These are phyloP conservation scores for Periparus ater DNA, from an alignment of 2,797 vertebrate species.

Conservation along the genomic window DNA sequence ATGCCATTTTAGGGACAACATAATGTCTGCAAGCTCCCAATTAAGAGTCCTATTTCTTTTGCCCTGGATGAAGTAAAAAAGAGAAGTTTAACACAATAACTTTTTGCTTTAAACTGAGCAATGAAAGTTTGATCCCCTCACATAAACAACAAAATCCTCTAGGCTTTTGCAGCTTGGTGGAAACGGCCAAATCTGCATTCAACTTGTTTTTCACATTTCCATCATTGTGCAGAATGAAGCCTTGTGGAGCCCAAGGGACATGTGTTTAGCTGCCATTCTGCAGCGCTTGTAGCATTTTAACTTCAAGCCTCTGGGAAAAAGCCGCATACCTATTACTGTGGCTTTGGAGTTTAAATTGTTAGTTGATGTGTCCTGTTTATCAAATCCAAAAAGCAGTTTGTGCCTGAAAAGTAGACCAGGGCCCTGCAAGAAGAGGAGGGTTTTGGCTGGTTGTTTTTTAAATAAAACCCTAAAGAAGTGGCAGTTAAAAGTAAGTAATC, in stretches of 20 bases:
- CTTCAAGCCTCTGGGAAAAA: conserved; percentile 27
- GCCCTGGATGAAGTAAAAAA: neutral
- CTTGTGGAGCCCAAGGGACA: neutral
- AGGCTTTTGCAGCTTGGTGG: neutral
- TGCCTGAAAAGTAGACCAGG: conserved; percentile 39
- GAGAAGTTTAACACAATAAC: neutral
- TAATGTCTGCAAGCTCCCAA: neutral
- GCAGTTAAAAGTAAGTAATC: conserved; percentile 8
- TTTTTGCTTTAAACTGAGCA: conserved; percentile 23
- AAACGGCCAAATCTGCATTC: neutral
- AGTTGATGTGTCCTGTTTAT: conserved; percentile 41
- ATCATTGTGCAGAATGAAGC: conserved; percentile 8
- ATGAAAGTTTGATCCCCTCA: conserved; percentile 19
- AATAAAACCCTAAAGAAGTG: neutral
- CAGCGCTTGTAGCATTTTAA: conserved; percentile 19
- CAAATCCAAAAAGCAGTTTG: conserved; percentile 31
- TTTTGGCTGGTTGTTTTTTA: neutral
- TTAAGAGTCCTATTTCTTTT: neutral
- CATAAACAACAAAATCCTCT: conserved; percentile 8
- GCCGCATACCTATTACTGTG: conserved; percentile 37
- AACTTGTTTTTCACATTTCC: conserved; percentile 22
- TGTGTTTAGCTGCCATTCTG: neutral
- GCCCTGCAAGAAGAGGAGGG: neutral
- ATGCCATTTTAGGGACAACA: neutral
- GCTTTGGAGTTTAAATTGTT: conserved; percentile 49